phyloP scores from a whole-genome alignment of 1,140 invertebrate species.

The Drosophila nannoptera region DNA sequence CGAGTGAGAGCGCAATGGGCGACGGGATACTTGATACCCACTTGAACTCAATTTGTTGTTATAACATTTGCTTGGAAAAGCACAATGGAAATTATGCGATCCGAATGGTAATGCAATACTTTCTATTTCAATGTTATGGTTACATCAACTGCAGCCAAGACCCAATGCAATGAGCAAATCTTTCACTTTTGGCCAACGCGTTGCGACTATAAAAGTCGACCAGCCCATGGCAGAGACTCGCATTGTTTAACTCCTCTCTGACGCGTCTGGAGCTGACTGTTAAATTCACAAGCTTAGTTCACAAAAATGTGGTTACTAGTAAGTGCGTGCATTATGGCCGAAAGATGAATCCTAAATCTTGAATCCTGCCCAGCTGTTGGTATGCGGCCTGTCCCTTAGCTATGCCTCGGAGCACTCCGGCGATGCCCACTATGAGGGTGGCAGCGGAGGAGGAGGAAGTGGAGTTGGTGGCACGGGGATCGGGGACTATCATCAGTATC shows the following conservation, averaged over 20 bases:
- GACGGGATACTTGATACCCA: conserved; percentile 63
- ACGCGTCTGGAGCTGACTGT: conserved; percentile 13
- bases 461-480: conserved; percentile 22
- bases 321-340: conserved; percentile 26
- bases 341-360: too few relatives aligned
- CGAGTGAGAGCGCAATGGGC: not conserved
- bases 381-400: conserved; percentile 50
- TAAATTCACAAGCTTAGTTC: conserved; percentile 6
- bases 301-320: conserved; percentile 62
- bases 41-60: conserved; percentile 74
- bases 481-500: conserved; percentile 57
- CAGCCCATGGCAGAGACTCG: conserved; percentile 40
- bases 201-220: conserved; percentile 50
- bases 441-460: conserved; percentile 15
- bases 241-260: conserved; percentile 45
- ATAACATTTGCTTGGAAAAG: conserved; percentile 69
- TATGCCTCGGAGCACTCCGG: conserved; percentile 57
- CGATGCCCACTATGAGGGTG: conserved; percentile 47
- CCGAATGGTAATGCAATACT: conserved; percentile 66
- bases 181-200: conserved; percentile 58
- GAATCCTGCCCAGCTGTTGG: conserved; percentile 36
- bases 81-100: conserved; percentile 75
- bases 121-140: conserved; percentile 77
- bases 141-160: conserved; percentile 63
- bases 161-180: conserved; percentile 55